Percentiles rank a stretch among this genome's conserved stretches.
Evolutionary conservation across 2,888 invertebrate species (phyloP).

Genomic region (Eupithecia subfuscata): DNA sequence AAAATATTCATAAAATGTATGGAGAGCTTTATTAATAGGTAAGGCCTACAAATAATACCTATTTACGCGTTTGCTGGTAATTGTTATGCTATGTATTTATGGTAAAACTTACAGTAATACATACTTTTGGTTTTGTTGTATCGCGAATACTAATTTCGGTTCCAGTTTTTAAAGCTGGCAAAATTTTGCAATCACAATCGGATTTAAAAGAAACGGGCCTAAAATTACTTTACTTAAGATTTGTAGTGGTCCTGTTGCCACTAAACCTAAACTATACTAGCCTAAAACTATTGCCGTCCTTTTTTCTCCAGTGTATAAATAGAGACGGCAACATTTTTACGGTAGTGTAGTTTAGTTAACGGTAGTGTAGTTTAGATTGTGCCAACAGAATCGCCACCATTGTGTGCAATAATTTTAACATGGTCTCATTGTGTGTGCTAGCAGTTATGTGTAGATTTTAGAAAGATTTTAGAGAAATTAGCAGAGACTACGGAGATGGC

Average conservation of each 20-base stretch:
- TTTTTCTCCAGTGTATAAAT: too few species aligned
- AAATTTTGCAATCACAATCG: neutral
- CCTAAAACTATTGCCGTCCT: too few species aligned
- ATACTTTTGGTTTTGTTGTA: neutral
- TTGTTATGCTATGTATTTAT: neutral
- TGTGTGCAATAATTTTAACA: conserved; percentile 9
- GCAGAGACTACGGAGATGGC: too few species aligned
- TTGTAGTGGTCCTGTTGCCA: too few species aligned
- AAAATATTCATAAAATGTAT: neutral
- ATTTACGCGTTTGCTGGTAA: neutral
- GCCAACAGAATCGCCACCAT: too few species aligned
- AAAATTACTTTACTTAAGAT: neutral
- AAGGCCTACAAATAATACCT: neutral
- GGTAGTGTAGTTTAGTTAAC: too few species aligned
- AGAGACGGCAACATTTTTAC: too few species aligned
- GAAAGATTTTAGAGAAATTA: too few species aligned
- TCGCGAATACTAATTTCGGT: neutral
- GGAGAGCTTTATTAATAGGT: neutral
- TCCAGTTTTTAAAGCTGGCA: neutral
- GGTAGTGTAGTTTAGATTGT: too few species aligned
- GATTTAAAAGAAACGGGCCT: conserved; percentile 1
- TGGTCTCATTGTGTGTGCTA: neutral
- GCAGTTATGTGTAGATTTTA: neutral
- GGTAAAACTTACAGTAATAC: neutral
- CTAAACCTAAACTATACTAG: too few species aligned